Evolutionary conservation across 2,888 invertebrate genomes (phyloP).

Genomic region (Dasypogon diadema): DNA sequence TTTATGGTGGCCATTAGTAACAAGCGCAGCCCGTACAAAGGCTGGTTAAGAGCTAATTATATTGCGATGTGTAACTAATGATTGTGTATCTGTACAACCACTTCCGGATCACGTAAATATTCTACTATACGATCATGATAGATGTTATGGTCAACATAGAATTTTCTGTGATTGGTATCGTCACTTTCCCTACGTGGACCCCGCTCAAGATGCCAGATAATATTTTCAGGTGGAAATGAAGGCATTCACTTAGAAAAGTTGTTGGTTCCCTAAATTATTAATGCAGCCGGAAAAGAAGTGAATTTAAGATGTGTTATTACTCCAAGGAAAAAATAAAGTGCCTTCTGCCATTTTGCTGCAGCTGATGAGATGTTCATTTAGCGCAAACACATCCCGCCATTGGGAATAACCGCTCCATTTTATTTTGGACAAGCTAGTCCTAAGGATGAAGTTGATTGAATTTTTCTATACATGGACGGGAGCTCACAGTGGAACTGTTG

Average conservation of each 20-base stretch:
- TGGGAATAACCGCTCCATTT: too few species aligned
- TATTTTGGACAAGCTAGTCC: too few species aligned
- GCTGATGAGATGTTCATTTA: background rate
- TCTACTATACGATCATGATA: too few species aligned
- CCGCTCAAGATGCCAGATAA: too few species aligned
- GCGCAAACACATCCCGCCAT: background rate
- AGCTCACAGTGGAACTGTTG: too few species aligned
- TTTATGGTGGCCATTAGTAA: constrained; percentile 15
- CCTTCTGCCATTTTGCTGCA: background rate
- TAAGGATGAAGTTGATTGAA: background rate
- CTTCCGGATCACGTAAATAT: background rate
- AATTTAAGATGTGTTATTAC: background rate
- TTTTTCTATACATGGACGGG: background rate
- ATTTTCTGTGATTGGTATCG: too few species aligned
- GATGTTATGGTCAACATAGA: too few species aligned
- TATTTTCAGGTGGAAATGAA: background rate
- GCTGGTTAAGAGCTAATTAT: constrained; percentile 21
- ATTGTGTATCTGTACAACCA: background rate
- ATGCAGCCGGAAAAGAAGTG: background rate
- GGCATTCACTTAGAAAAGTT: background rate
- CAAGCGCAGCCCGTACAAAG: constrained; percentile 8
- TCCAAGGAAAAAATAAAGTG: background rate
- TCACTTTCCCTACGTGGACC: too few species aligned
- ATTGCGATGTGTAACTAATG: background rate
- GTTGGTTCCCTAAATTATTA: background rate